Evolutionary conservation across 2,888 invertebrate genomes (phyloP), one percentile per base, ranked within the genome.

Genomic region (Scaptodrosophila latifasciaeformis): DNA sequence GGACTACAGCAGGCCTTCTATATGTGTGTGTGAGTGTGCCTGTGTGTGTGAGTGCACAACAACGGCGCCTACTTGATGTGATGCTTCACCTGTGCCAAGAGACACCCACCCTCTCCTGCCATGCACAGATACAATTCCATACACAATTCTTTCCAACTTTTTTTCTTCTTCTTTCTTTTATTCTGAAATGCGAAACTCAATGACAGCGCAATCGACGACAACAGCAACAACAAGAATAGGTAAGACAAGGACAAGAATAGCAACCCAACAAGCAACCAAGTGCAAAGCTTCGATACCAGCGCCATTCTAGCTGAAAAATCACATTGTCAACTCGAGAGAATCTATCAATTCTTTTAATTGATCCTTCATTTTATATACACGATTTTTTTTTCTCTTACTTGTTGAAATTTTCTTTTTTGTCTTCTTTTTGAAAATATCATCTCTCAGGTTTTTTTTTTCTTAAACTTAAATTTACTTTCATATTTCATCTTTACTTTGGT

Each of bases 321-420:
- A 71, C 65, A 69, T 69, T 71, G 69, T 67, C 68, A 69, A 67
- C 67, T 70, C 45, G 65, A 67, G 62, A 63, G 68, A 63, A 69
- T 69, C 66, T 69, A 70, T 69, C 67, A 67, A 68, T 68, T 71
- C 63, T 66, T 67, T 69, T 70, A 70, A 70, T 69, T 69, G 70
- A 69, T 69, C 65, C 71, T 66, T 69, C 44, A 39, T 34, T 54
- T 30, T 57, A 49, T 21, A 39, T 45, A 13, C 50, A 43, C 7
- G 7, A 5, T 24, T 24, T 7, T 24, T 24, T 7, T 24, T 24
- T n/a, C n/a, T n/a, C n/a, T n/a, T n/a, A n/a, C n/a, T n/a, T n/a
- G n/a, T n/a, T n/a, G n/a, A n/a, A n/a, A n/a, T n/a, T n/a, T n/a
- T n/a, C n/a, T 24, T 24, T 24, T 24, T 3, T 24, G 24, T 24